phyloP scores from a whole-genome alignment of 2,888 invertebrate genomes.

The Xestoiulus laeticollis region DNA sequence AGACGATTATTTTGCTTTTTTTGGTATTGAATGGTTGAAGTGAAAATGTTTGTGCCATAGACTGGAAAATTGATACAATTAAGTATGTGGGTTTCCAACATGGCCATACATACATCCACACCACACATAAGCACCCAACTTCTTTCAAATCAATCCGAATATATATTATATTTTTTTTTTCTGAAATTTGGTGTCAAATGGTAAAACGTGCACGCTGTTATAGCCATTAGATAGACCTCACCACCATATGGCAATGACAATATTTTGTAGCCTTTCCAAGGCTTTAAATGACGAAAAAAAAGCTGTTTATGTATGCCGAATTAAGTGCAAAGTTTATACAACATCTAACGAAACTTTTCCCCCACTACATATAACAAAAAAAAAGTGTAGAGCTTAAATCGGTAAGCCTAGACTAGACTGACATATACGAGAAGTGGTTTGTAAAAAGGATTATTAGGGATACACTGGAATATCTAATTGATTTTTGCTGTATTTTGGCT shows the following conservation, averaged over 20 bases:
- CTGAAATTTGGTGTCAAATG: not conserved
- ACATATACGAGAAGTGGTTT: not conserved
- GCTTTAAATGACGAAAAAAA: not conserved
- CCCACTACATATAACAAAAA: not conserved
- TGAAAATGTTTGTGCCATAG: not conserved
- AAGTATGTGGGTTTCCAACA: not conserved
- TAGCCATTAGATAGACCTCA: not conserved
- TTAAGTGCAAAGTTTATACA: not conserved
- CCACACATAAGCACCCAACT: not conserved
- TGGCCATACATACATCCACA: not conserved
- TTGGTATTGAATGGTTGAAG: not conserved
- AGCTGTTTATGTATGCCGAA: not conserved
- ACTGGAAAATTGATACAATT: slow-evolving; percentile 26
- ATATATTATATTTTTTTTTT: not conserved
- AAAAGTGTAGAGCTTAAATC: not conserved
- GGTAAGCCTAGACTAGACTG: not conserved
- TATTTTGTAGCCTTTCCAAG: not conserved
- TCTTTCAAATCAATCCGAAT: not conserved
- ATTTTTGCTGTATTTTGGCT: not conserved
- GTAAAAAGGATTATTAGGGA: slow-evolving; percentile 1
- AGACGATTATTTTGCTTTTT: not conserved
- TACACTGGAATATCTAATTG: not conserved
- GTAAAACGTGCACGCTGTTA: not conserved
- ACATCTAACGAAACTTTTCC: too few relatives aligned
- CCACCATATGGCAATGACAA: slow-evolving; percentile 1